Base-by-base conservation (phyloP, 2,797 vertebrate genomes). In the Botia kubotai region DNA sequence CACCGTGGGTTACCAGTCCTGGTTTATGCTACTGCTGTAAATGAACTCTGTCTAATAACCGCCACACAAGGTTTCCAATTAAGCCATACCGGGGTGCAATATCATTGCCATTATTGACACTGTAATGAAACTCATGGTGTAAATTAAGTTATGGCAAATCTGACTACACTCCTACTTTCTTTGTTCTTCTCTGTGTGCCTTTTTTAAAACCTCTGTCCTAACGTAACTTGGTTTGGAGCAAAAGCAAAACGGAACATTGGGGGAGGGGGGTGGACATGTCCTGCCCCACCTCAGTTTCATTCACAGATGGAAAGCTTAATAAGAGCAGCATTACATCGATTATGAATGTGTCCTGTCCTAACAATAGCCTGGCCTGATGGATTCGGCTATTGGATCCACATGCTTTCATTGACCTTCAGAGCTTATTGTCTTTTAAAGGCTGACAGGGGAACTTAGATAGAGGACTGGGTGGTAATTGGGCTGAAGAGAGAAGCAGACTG, bases 281-380 rank as follows among this genome's bases (percentile, higher is more conserved):
- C 26, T 75, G 50, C 60, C 55, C n/a, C 48, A 16, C 57, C 33
- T 17, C 14, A 16, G 26, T 72, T 52, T 16, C 60, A 72, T 74
- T 76, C 65, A 62, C 79, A 81, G 75, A 33, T 76, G 76, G 74
- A 83, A 79, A 74, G 33, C 81, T 60, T 87, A 83, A 83, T 87
- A 78, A 79, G 71, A 55, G 36, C 65, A 83, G 81, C 72, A 65
- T 82, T 82, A 79, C 77, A 83, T 82, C 81, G 83, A 83, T 79
- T 84, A 75, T 85, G 71, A 83, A 82, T 83, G 76, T 81, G 77
- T 84, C 79, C 60, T 83, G 76, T 68, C 75, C 86, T 87, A 83
- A 83, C 85, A 86, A 87, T 83, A 86, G 71, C 75, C 13, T 6
- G 48, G 73, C 78, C 87, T 85, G 85, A 87, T 86, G 69, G 60